phyloP scores from a whole-genome alignment of 1,140 invertebrate genomes.

The Radopholus similis region DNA sequence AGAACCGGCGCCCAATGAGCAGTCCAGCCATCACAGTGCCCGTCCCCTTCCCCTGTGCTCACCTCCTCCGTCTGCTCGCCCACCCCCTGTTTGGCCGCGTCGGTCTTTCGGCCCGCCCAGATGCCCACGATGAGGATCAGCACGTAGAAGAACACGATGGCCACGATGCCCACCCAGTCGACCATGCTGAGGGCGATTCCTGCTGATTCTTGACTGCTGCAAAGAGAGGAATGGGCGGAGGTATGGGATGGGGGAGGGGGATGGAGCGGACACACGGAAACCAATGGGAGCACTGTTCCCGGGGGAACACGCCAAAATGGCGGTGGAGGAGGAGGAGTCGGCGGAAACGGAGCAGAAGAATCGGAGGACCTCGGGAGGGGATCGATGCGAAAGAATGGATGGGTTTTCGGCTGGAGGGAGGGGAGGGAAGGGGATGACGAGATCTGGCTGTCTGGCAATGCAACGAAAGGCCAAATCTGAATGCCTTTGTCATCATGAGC shows the following conservation, averaged over 20 bases:
- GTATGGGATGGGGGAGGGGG: background rate
- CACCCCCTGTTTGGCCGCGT: slow-evolving; percentile 72
- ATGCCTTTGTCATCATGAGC: too few species aligned
- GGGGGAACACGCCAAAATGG: background rate
- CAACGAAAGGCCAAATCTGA: too few species aligned
- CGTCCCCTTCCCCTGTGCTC: background rate
- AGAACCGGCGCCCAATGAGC: background rate
- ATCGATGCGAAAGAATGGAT: background rate
- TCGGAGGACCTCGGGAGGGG: background rate
- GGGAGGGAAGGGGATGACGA: background rate
- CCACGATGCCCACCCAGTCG: slow-evolving; percentile 71
- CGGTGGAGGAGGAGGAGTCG: background rate
- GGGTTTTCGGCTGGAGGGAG: background rate
- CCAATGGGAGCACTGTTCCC: background rate
- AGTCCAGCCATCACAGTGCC: background rate
- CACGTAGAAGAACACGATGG: slow-evolving; percentile 87
- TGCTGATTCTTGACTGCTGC: too few species aligned
- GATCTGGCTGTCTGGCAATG: background rate
- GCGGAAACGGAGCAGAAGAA: too few species aligned
- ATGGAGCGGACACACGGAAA: too few species aligned
- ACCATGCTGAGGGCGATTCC: slow-evolving; percentile 16
- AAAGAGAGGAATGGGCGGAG: too few species aligned
- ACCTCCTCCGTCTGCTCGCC: slow-evolving; percentile 47
- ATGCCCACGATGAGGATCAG: slow-evolving; percentile 86
- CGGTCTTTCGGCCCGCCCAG: slow-evolving; percentile 83